Evolutionary conservation across 2,888 invertebrate species (phyloP), one percentile per base, ranked within the genome.

Genomic region (Drosophila formosana): DNA sequence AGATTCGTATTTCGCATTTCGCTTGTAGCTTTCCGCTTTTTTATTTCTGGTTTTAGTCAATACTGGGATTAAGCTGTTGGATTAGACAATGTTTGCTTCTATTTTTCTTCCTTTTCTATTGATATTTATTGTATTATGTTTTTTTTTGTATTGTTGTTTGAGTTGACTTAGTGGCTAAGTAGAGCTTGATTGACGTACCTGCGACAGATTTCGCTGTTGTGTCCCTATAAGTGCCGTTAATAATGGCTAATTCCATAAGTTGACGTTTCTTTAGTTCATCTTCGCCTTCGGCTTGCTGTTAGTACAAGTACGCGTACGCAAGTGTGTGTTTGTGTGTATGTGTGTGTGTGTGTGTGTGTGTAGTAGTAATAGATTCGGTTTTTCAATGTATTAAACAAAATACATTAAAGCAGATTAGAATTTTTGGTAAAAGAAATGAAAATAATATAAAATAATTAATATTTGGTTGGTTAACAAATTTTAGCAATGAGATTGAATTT

Each of bases 191-290:
- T 46, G 78, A 91, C 91, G 91, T 94, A 96, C 97, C 97, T 95
- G 96, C 95, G 84, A 96, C 95, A 88, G 96, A 96, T 93, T 97
- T 98, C 86, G 96, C 90, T 92, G 97, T 97, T 70, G 98, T 98
- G 93, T 99, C 98, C 92, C 99, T 96, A 94, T 99, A 99, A 62
- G 99, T 99, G 92, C 99, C 99, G 93, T 99, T 99, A 92, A 99
- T 99, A 91, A 99, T 99, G 91, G 99, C 99, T 92, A 99, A 94
- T 93, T 99, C 99, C 99, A 99, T 99, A 90, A 99, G 95, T 94
- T 99, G 99, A 92, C 99, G 96, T 93, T 99, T 99, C 95, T 99
- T 99, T 92, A 99, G 94, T 93, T 99, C 99, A 93, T 99, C 99
- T 94, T 99, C 99, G 75, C 99, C 99, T 93, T 99, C 99, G 74